Evolutionary conservation across 1,140 invertebrate genomes (phyloP), one percentile per base, ranked within the genome.

Genomic region (Achatina immaculata): DNA sequence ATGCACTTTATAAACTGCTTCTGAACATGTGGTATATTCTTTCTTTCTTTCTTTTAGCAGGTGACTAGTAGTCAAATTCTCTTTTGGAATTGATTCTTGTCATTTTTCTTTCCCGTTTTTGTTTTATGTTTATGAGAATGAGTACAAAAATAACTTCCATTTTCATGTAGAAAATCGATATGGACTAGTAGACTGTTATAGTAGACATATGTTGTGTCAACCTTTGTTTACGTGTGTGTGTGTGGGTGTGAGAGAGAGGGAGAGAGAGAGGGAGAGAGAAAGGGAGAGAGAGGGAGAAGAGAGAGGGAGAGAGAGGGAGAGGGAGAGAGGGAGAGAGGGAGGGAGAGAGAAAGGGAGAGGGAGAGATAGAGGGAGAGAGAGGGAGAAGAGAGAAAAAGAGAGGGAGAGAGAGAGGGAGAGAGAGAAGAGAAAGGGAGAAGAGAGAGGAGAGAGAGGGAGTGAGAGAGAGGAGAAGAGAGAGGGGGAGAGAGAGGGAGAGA

Each of bases 401-500:
- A 24, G 48, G 24, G 48, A 51, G 48, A 51, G 24, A 24, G 48
- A 24, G 24, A 24, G 24, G 48, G 24, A 51, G 48, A 24, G 48
- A 51, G 48, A 51, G 48, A 51, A 51, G 48, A 24, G 48, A 51
- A 24, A 51, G 48, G 24, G 24, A 24, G 48, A 24, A 51, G 48
- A 51, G 48, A 51, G 24, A 24, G 48, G 48, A 19, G 69, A 72
- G 69, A 72, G 14, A 14, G 36, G 38, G 6, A 38, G 38, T 11
- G 38, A 72, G 69, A 40, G 69, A 72, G 69, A 72, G 69, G 40
- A 40, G 38, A 7, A 40, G 28, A 40, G 7, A 40, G 38, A 72
- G 69, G 38, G 69, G 11, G 16, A 31, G 69, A 72, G 7, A 40
- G 69, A 11, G 38, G 38, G n/a, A 40, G 38, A 72, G 69, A 40